Evolutionary conservation across 2,113 vertebrate species (phyloP), one percentile per base, ranked within the genome.

Genomic region (Otis tarda): DNA sequence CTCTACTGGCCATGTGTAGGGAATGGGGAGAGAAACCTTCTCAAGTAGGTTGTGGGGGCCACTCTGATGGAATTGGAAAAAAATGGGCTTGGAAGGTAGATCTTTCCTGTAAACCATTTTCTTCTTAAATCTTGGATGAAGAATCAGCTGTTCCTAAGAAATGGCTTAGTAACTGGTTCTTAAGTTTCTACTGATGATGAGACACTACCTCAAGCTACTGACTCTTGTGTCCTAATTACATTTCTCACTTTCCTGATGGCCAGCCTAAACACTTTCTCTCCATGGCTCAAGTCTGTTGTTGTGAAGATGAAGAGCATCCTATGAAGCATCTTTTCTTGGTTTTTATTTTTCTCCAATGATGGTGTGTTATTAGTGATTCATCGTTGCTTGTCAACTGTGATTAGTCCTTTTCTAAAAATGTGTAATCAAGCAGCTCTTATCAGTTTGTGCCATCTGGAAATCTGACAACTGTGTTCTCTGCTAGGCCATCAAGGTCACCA

Each of bases 1-100:
- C 33, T 73, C 17, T 2, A 5, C 0, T 19, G 8, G 5, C 1
- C 15, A 4, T 7, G 0, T 12, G 6, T 7, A 60, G 12, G 41
- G 49, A 76, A 50, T 1, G 18, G 20, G 8, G 31, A 82, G 41
- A 85, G 70, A 21, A 83, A 9, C 12, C 8, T 61, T 21, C 33
- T 30, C 7, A 1, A 7, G 12, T 7, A 37, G 22, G 17, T 28
- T 60, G 2, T 37, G 45, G 12, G 25, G 41, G 33, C 21, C 6
- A 3, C 49, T 76, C 49, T 76, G 23, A 16, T 14, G 43, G 39
- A 59, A 41, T 15, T 2, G 0, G 27, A 27, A 31, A 43, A 52
- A 81, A 84, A 53, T 28, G 20, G 43, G 35, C 3, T 60, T 25
- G 5, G 14, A 74, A 68, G 28, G 19, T 25, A 80, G 11, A 14